phyloP scores from a whole-genome alignment of 2,888 invertebrate genomes.

The Yponomeuta evonymella region DNA sequence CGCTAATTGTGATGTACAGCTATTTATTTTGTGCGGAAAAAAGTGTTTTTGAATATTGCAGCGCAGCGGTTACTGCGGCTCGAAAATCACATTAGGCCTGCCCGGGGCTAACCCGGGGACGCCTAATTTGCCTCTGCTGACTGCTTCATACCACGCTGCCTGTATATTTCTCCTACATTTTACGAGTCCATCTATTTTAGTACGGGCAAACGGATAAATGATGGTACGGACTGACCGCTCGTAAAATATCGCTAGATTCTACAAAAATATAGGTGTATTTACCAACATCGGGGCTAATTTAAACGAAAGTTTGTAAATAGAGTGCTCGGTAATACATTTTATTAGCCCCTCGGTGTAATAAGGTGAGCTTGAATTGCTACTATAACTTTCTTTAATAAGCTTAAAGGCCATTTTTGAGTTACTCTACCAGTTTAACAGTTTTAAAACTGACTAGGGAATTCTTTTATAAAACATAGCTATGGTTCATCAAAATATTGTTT shows the following conservation, averaged over 20 bases:
- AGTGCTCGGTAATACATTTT: not conserved
- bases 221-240: not conserved
- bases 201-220: not conserved
- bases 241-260: not conserved
- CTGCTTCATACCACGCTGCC: not conserved
- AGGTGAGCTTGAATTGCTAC: not conserved
- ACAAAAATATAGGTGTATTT: not conserved
- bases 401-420: not conserved
- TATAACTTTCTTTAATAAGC: not conserved
- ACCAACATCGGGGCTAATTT: not conserved
- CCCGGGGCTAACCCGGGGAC: not conserved
- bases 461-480: not conserved
- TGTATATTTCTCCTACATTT: not conserved
- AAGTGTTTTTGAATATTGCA: not conserved
- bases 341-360: not conserved
- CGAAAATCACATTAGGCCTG: not conserved
- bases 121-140: not conserved
- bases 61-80: not conserved
- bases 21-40: not conserved
- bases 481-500: conserved; percentile 8
- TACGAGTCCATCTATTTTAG: not conserved
- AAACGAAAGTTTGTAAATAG: not conserved
- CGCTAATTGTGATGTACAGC: not conserved
- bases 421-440: not conserved
- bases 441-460: not conserved